Evolutionary conservation across 2,888 invertebrate species (phyloP).

Genomic region (Ochlodes sylvanus): DNA sequence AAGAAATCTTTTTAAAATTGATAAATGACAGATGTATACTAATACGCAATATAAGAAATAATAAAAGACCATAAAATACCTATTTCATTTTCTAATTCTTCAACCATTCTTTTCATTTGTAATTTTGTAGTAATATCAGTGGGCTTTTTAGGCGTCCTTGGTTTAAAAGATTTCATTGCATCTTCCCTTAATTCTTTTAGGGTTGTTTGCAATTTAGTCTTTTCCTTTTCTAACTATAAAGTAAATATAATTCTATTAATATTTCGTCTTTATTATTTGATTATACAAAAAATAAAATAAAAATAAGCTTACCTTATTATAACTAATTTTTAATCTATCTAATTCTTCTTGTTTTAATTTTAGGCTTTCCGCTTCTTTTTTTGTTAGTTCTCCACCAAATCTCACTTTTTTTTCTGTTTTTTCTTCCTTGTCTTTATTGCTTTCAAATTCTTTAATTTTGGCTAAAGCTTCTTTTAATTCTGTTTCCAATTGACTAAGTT

Average conservation of each 20-base stretch:
- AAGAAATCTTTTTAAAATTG: too few species aligned
- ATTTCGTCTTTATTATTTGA: background rate
- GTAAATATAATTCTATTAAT: conserved; percentile 3
- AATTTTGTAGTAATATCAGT: conserved; percentile 90
- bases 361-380: conserved; percentile 73
- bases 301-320: conserved; percentile 65
- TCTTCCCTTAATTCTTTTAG: conserved; percentile 88
- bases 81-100: conserved; percentile 95
- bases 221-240: conserved; percentile 86
- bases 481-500: conserved; percentile 86
- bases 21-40: too few species aligned
- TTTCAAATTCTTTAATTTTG: conserved; percentile 85
- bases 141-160: conserved; percentile 89
- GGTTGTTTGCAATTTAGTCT: conserved; percentile 86
- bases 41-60: background rate
- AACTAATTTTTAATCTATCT: conserved; percentile 82
- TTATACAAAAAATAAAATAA: too few species aligned
- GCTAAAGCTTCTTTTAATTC: conserved; percentile 86
- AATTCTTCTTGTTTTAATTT: conserved; percentile 81
- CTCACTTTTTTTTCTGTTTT: conserved; percentile 82
- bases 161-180: conserved; percentile 87
- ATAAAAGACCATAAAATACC: conserved; percentile 67
- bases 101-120: conserved; percentile 92
- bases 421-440: conserved; percentile 70
- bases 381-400: conserved; percentile 68